phyloP scores from a whole-genome alignment of 2,888 invertebrate species.

The Dilophus febrilis region DNA sequence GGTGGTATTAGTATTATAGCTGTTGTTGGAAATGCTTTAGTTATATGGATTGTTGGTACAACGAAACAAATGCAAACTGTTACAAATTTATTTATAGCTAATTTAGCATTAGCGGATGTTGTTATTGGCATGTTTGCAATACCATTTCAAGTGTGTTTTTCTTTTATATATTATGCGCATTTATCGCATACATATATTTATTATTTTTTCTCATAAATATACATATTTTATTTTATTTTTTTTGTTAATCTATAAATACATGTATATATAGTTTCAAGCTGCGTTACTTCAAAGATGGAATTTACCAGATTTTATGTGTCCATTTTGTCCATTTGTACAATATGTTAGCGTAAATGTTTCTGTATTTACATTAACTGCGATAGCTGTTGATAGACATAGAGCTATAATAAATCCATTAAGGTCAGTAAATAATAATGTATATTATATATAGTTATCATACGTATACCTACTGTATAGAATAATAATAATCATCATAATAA shows the following conservation, averaged over 20 bases:
- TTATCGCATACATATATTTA: too few species aligned
- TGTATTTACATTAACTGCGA: conserved; percentile 72
- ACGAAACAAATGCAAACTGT: conserved; percentile 65
- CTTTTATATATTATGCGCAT: too few species aligned
- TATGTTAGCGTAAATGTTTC: conserved; percentile 76
- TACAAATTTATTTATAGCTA: conserved; percentile 74
- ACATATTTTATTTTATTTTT: too few species aligned
- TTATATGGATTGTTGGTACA: conserved; percentile 69
- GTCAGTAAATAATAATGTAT: conserved; percentile 32
- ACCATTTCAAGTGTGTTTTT: conserved; percentile 47
- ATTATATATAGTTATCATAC: too few species aligned
- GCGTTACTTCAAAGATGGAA: conserved; percentile 75
- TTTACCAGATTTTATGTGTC: conserved; percentile 71
- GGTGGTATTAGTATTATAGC: conserved; percentile 67
- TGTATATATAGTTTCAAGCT: conserved; percentile 55
- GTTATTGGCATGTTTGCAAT: conserved; percentile 72
- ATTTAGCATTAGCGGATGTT: conserved; percentile 71
- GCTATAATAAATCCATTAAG: conserved; percentile 58
- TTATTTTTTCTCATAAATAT: too few species aligned
- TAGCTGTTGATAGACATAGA: conserved; percentile 70
- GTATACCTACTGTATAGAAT: too few species aligned
- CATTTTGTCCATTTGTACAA: conserved; percentile 77
- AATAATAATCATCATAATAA: too few species aligned
- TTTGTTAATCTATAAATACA: too few species aligned
- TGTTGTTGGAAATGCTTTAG: conserved; percentile 67